These are phyloP conservation scores for Denticeps clupeoides DNA, from an alignment of 2,797 vertebrate species.

Conservation along the genomic window DNA sequence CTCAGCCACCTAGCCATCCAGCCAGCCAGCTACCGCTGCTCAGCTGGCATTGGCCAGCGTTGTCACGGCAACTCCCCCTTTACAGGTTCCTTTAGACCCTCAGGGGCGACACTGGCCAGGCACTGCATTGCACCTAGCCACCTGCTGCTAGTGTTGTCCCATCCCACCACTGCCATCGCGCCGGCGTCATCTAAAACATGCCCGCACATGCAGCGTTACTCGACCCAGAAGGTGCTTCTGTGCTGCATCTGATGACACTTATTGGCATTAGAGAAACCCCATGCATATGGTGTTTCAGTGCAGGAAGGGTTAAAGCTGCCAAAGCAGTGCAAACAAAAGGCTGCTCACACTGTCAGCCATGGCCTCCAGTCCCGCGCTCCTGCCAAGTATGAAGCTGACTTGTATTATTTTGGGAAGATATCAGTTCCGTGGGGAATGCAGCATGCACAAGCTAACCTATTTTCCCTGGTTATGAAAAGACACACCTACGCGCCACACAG, in stretches of 20 bases:
- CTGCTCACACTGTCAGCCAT: slow-evolving; percentile 15
- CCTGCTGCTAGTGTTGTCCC: too few relatives aligned
- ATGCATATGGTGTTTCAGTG: neutral
- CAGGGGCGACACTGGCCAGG: too few relatives aligned
- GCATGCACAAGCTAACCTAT: slow-evolving; percentile 9
- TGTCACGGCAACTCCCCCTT: slow-evolving; percentile 15
- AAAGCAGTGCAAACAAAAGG: slow-evolving; percentile 8
- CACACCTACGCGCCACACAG: slow-evolving; percentile 4
- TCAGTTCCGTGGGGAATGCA: slow-evolving; percentile 15
- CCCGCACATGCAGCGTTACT: neutral
- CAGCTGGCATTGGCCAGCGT: slow-evolving; percentile 15
- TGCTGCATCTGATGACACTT: neutral
- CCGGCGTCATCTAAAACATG: too few relatives aligned
- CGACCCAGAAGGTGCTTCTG: neutral
- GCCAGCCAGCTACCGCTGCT: slow-evolving; percentile 8
- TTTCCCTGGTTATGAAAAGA: slow-evolving; percentile 23
- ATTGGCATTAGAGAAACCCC: neutral
- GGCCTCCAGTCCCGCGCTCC: slow-evolving; percentile 15
- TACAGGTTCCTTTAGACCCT: too few relatives aligned
- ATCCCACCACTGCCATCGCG: too few relatives aligned
- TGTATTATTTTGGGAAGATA: slow-evolving; percentile 15
- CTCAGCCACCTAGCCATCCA: too few relatives aligned
- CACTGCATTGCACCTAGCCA: too few relatives aligned
- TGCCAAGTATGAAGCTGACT: slow-evolving; percentile 5
- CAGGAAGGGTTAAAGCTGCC: neutral